Evolutionary conservation across 2,113 vertebrate genomes (phyloP), one percentile per base, ranked within the genome.

Genomic region (Apteryx mantelli): DNA sequence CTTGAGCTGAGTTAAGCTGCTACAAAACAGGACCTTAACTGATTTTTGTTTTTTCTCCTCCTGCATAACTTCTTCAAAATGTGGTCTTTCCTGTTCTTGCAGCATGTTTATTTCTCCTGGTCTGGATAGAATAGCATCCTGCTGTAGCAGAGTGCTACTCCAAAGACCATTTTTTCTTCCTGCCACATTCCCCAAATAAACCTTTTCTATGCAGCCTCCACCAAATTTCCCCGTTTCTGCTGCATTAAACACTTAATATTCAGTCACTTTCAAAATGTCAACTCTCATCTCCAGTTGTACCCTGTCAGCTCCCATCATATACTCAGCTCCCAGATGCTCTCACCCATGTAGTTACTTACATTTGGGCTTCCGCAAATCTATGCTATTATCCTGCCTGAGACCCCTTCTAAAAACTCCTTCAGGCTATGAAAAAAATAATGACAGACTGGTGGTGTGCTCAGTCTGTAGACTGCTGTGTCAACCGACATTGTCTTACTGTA

Each of bases 171-270:
- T 83, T 82, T 69, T 82, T 85, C 40, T 46, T 26, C n/a, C 6
- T 20, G n/a, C 8, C 46, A 30, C 1, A 4, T 32, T 71, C 38
- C 18, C 18, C 3, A 4, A 30, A 55, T 13, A 73, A 2, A 1
- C 3, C 4, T 64, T 88, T 42, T n/a, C 63, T 46, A 8, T 3
- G 2, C 11, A 69, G 11, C 8, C 21, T 52, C 24, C 16, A 56
- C 13, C 34, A 82, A 18, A 26, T 80, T 28, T 40, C 7, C 19
- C 12, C 32, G 58, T 66, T 86, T 26, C 50, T 79, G 22, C 40
- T 88, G 8, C n/a, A 50, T 75, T 34, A 36, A 82, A 6, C 18
- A 8, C 18, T 64, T 71, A 17, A 64, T 30, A 81, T 1, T n/a
- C 69, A 26, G 13, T 87, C 13, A 4, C 19, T 74, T 40, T 50